A percentile compares a stretch with the other conserved stretches of the same genome.
phyloP scores from a whole-genome alignment of 2,888 invertebrate species.

The Caenorhabditis japonica region DNA sequence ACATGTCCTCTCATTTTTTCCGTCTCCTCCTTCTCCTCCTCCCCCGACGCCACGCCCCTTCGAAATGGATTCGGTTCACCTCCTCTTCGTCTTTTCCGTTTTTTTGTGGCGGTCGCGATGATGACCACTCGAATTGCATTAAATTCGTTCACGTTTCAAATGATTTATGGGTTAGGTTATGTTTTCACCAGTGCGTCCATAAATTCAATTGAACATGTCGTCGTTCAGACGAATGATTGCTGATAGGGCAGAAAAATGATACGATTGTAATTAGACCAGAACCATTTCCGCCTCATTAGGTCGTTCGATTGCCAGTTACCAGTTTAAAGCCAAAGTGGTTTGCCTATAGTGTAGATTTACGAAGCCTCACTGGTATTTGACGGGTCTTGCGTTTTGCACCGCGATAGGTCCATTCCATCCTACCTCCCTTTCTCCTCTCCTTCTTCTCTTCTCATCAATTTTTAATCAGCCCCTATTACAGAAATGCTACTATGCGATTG shows the following conservation, averaged over 20 bases:
- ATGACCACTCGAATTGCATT: slow-evolving; percentile 11
- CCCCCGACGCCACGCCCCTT: no score
- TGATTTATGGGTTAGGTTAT: slow-evolving; percentile 45
- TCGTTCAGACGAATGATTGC: no score
- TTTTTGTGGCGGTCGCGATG: slow-evolving; percentile 15
- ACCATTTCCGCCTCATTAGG: neutral
- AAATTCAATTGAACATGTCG: no score
- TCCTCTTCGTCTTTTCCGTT: slow-evolving; percentile 13
- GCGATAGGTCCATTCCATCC: no score
- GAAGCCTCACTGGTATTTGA: no score
- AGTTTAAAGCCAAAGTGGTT: neutral
- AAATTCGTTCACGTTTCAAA: slow-evolving; percentile 43
- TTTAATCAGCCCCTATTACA: slow-evolving; percentile 1
- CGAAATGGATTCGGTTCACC: slow-evolving; percentile 24
- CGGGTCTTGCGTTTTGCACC: no score
- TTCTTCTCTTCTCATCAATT: neutral
- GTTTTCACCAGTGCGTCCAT: no score
- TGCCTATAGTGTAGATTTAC: neutral
- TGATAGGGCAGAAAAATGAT: neutral
- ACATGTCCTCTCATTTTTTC: slow-evolving; percentile 16
- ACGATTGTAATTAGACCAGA: neutral
- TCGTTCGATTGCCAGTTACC: neutral
- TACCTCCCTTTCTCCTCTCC: neutral
- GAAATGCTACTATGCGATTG: slow-evolving; percentile 31
- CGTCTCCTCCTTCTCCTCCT: no score